Percentiles rank a stretch among this genome's conserved stretches.
These are phyloP conservation scores for Amphimedon queenslandica DNA, from an alignment of 37 sponge, comb jelly and placozoan species.

Conservation along the genomic window DNA sequence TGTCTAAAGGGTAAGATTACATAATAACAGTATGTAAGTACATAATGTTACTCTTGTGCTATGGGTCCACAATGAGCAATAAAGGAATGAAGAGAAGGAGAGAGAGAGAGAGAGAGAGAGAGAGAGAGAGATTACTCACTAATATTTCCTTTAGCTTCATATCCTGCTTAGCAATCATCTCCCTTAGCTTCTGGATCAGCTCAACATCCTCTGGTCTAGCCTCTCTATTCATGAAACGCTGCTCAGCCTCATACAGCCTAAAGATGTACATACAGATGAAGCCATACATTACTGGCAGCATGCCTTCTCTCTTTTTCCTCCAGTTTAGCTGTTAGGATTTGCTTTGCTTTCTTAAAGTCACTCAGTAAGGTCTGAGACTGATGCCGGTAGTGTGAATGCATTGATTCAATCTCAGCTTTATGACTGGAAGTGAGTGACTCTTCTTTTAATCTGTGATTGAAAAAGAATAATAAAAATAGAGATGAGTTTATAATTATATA, in stretches of 20 bases:
- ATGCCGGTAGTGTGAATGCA: slow-evolving; percentile 45
- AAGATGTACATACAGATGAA: not conserved
- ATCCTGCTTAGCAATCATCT: slow-evolving; percentile 32
- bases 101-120: slow-evolving; percentile 18
- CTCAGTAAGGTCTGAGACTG: slow-evolving; percentile 39
- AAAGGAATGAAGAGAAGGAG: not conserved
- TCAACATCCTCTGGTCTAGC: slow-evolving; percentile 68
- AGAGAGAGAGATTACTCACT: slow-evolving; percentile 29
- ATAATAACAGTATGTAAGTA: not conserved
- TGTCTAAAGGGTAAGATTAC: slow-evolving; percentile 45
- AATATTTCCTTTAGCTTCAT: slow-evolving; percentile 51
- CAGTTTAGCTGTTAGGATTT: slow-evolving; percentile 41
- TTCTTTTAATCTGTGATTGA: slow-evolving; percentile 53
- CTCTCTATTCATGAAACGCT: slow-evolving; percentile 36
- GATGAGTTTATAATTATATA: slow-evolving; percentile 5
- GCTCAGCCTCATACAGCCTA: slow-evolving; percentile 52
- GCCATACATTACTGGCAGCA: no score
- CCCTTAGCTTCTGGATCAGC: slow-evolving; percentile 51
- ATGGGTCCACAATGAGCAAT: not conserved
- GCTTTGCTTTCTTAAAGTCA: slow-evolving; percentile 77
- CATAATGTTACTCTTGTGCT: not conserved
- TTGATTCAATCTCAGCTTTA: slow-evolving; percentile 53
- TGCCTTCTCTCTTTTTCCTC: slow-evolving; percentile 35
- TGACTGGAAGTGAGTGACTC: slow-evolving; percentile 46
- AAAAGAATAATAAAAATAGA: not conserved